These are phyloP conservation scores for Elegia similella DNA, from an alignment of 2,888 invertebrate species.

Conservation along the genomic window DNA sequence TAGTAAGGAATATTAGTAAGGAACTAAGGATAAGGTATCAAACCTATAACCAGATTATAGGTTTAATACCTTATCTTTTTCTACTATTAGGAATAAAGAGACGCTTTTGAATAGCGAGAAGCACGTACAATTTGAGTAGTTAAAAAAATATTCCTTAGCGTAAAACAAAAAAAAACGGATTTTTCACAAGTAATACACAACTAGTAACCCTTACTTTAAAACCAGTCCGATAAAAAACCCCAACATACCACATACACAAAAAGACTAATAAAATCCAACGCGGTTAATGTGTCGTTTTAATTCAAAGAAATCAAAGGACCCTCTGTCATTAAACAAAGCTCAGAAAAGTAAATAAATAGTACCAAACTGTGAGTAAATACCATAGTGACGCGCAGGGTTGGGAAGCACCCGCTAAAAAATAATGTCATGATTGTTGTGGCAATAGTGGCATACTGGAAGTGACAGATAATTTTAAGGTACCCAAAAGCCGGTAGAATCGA, in stretches of 20 bases:
- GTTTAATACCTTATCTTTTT: too few relatives aligned
- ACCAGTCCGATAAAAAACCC: slow-evolving; percentile 19
- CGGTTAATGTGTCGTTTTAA: slow-evolving; percentile 53
- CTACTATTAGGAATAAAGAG: too few relatives aligned
- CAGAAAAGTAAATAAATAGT: slow-evolving; percentile 70
- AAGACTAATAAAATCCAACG: slow-evolving; percentile 40
- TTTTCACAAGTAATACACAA: not conserved
- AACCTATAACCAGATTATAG: too few relatives aligned
- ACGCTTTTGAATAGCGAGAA: too few relatives aligned
- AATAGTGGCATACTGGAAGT: slow-evolving; percentile 20
- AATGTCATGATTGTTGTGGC: slow-evolving; percentile 17
- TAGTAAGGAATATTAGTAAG: too few relatives aligned
- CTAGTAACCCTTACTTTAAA: not conserved
- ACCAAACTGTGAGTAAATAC: slow-evolving; percentile 55
- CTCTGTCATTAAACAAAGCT: slow-evolving; percentile 67
- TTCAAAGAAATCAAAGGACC: slow-evolving; percentile 67
- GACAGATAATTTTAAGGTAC: not conserved
- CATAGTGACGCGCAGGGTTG: slow-evolving; percentile 43
- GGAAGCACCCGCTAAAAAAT: slow-evolving; percentile 31
- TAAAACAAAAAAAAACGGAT: too few relatives aligned
- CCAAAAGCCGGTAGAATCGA: too few relatives aligned
- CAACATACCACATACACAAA: slow-evolving; percentile 38
- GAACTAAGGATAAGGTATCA: too few relatives aligned
- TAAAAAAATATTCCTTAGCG: too few relatives aligned
- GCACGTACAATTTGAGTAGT: too few relatives aligned